phyloP scores from a whole-genome alignment of 2,797 vertebrate species.

The Falco berigora region DNA sequence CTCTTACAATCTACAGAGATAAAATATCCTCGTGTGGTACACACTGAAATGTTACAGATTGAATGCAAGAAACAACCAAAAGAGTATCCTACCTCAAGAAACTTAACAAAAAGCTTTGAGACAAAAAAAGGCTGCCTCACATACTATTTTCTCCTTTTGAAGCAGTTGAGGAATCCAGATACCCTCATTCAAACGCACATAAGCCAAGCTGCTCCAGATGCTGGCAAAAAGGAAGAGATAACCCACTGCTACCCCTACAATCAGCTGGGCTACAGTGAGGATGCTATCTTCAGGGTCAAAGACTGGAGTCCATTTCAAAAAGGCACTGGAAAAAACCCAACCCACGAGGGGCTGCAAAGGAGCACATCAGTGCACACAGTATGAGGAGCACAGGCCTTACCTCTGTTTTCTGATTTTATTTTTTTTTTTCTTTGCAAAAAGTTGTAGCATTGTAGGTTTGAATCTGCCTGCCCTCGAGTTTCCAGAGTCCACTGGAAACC shows the following conservation, averaged over 20 bases:
- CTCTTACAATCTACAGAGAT: background rate
- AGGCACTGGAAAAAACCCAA: background rate
- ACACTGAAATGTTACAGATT: background rate
- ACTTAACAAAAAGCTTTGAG: background rate
- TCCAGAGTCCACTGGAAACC: background rate
- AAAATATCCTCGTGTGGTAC: background rate
- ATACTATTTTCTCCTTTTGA: background rate
- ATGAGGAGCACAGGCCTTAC: background rate
- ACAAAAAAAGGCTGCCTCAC: background rate
- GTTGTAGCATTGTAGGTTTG: background rate
- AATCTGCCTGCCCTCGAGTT: background rate
- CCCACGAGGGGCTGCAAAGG: background rate
- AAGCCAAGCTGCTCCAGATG: background rate
- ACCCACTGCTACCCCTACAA: background rate
- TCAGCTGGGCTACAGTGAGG: background rate
- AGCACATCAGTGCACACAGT: background rate
- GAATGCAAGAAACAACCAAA: background rate
- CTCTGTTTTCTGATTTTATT: background rate
- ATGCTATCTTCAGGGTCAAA: background rate
- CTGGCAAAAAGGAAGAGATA: background rate
- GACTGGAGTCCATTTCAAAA: background rate
- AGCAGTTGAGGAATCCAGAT: background rate
- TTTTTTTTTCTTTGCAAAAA: background rate
- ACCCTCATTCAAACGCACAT: background rate
- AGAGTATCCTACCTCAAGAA: background rate